Evolutionary conservation across 2,888 invertebrate genomes (phyloP).

Genomic region (Gasteruption jaculator): DNA sequence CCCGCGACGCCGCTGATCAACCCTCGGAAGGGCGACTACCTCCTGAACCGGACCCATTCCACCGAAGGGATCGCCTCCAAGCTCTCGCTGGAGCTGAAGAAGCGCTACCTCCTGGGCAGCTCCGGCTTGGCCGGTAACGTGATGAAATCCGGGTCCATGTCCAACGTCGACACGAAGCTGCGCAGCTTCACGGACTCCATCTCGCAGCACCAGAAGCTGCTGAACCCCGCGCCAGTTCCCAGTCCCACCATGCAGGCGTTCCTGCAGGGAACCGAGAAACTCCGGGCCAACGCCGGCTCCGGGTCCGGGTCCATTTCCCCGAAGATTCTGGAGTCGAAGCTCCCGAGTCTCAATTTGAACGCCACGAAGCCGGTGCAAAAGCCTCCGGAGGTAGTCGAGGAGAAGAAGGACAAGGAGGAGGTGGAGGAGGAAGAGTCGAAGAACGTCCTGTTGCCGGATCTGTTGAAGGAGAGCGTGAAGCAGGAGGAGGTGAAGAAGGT

Average conservation of each 20-base stretch:
- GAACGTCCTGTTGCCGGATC: slow-evolving; percentile 40
- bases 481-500: slow-evolving; percentile 15
- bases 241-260: slow-evolving; percentile 69
- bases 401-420: slow-evolving; percentile 8
- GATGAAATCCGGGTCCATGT: slow-evolving; percentile 77
- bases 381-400: too few relatives aligned
- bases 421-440: slow-evolving; percentile 11
- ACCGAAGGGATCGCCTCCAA: slow-evolving; percentile 86
- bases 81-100: slow-evolving; percentile 80
- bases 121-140: slow-evolving; percentile 64
- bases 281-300: slow-evolving; percentile 35
- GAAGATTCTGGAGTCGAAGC: too few relatives aligned
- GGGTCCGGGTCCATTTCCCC: too few relatives aligned
- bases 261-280: slow-evolving; percentile 53
- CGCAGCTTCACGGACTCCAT: slow-evolving; percentile 81
- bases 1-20: slow-evolving; percentile 59
- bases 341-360: too few relatives aligned
- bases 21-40: slow-evolving; percentile 67
- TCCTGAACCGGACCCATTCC: slow-evolving; percentile 77
- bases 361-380: too few relatives aligned
- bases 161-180: slow-evolving; percentile 78
- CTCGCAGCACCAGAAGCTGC: slow-evolving; percentile 80
- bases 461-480: slow-evolving; percentile 37
- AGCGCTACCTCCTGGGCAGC: slow-evolving; percentile 76
- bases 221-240: slow-evolving; percentile 72